Base-by-base conservation (phyloP, 2,797 vertebrate genomes). In the Darevskia mixta region DNA sequence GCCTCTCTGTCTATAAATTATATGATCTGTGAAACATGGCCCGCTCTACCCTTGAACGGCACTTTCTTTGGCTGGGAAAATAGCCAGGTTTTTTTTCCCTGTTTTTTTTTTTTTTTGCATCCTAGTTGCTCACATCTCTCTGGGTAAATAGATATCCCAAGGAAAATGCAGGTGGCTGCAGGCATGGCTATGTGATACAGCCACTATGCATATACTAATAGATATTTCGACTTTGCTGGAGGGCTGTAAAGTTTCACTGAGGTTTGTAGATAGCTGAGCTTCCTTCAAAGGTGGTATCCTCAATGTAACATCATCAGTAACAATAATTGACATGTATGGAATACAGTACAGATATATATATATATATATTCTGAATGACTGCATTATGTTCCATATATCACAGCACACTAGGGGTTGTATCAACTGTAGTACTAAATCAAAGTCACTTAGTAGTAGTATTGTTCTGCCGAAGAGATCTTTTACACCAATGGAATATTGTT, bases 1-100 rank as follows among this genome's bases (percentile, higher is more conserved):
- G 73, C 83, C 43, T 88, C 69, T 66, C 49, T 49, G 45, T 45
- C 66, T 83, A 82, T 86, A 83, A 90, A 86, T 82, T 88, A 85
- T 86, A 66, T 43, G 86, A 15, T 66, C 73, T 86, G 83, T 86
- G 83, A 88, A 79, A 83, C 79, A 27, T 55, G 55, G 85, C 38
- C 45, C 64, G 32, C 41, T 41, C 8, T 89, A 82, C 77, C 83
- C 84, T 38, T 71, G 61, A 83, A 83, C 9, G 5, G 35, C 67
- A 69, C 67, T 87, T 64, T 45, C 58, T 55, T 76, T 66, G 69
- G 61, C 81, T 80, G 61, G 2, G 49, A 61, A 61, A 2, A 4
- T 49, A 45, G 75, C 41, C 86, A 49, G 25, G 11, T 49, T 49
- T 49, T 45, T 35, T 35, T 3, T 3, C 2, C 35, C 35, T 35